Evolutionary conservation across 92 coral and sea anemone species (phyloP).

Genomic region (Bergia sp.): DNA sequence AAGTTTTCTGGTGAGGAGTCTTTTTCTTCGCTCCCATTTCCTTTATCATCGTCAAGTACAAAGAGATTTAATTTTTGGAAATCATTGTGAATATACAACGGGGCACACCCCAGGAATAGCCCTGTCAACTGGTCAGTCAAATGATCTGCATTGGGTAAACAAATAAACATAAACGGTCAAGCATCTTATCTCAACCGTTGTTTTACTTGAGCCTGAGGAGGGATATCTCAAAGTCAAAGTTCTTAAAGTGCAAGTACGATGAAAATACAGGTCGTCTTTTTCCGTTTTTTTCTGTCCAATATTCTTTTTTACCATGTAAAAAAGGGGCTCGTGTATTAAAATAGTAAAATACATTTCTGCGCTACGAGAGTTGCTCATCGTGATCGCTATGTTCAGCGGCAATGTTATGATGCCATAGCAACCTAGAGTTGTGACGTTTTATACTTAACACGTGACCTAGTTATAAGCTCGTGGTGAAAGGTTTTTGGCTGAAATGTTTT

Average conservation of each 20-base stretch:
- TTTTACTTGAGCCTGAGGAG: constrained; percentile 2
- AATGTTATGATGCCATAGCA: background rate
- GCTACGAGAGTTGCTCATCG: too few relatives aligned
- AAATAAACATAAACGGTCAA: background rate
- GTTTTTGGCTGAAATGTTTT: too few relatives aligned
- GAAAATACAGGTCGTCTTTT: constrained; percentile 17
- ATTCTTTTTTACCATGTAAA: too few relatives aligned
- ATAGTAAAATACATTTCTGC: too few relatives aligned
- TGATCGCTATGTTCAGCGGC: background rate
- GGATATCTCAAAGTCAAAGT: background rate
- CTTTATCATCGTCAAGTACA: constrained; percentile 5
- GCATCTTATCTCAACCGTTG: constrained; percentile 6
- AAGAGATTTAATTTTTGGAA: background rate
- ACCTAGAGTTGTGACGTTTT: background rate
- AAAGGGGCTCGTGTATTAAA: too few relatives aligned
- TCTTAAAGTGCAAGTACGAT: too few relatives aligned
- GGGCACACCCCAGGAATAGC: constrained; percentile 11
- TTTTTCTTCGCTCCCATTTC: constrained; percentile 2
- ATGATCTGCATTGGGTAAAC: background rate
- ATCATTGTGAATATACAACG: background rate
- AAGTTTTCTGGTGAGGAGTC: constrained; percentile 9
- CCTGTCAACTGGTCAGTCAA: background rate
- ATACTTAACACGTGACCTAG: background rate
- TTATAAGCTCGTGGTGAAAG: too few relatives aligned
- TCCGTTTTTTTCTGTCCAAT: constrained; percentile 13